These are phyloP conservation scores for Protosalanx chinensis DNA, from an alignment of 2,797 vertebrate genomes.

Conservation along the genomic window DNA sequence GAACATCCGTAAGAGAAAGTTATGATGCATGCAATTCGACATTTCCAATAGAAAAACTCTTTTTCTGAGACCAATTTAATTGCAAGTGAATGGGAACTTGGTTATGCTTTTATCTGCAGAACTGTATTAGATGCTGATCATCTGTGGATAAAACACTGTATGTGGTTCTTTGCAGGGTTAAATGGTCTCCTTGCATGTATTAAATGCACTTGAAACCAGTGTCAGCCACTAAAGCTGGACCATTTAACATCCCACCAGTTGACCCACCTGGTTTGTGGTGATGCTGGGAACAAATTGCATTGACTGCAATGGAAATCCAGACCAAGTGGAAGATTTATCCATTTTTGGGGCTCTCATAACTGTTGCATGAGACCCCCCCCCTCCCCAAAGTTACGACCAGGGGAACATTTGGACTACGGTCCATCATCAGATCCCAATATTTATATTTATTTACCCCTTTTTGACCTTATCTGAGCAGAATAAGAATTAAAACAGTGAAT, in stretches of 20 bases:
- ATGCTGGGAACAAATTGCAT: conserved; percentile 28
- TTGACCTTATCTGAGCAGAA: conserved; percentile 33
- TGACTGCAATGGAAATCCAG: conserved; percentile 36
- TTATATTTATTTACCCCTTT: conserved; percentile 32
- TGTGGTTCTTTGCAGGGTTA: conserved; percentile 24
- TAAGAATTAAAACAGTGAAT: conserved; percentile 40
- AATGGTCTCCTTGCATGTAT: conserved; percentile 21
- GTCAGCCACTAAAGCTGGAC: conserved; percentile 16
- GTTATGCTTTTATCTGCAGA: conserved; percentile 22
- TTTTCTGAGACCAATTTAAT: conserved; percentile 15
- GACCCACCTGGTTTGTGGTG: conserved; percentile 26
- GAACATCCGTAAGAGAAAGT: conserved; percentile 38
- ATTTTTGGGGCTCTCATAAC: conserved; percentile 41
- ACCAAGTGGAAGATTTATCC: conserved; percentile 32
- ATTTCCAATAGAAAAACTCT: conserved; percentile 15
- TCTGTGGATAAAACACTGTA: conserved; percentile 31
- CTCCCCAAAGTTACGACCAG: conserved; percentile 32
- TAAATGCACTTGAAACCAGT: conserved; percentile 22
- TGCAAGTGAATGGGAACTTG: conserved; percentile 22
- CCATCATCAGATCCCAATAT: conserved; percentile 32
- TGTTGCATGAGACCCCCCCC: conserved; percentile 55
- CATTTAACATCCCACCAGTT: conserved; percentile 19
- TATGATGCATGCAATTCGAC: conserved; percentile 25
- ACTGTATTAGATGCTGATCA: conserved; percentile 30
- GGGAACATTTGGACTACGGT: conserved; percentile 29